A percentile compares a stretch with the other conserved stretches of the same genome.
These are phyloP conservation scores for Acleris cristana DNA, from an alignment of 2,888 invertebrate genomes.

Conservation along the genomic window DNA sequence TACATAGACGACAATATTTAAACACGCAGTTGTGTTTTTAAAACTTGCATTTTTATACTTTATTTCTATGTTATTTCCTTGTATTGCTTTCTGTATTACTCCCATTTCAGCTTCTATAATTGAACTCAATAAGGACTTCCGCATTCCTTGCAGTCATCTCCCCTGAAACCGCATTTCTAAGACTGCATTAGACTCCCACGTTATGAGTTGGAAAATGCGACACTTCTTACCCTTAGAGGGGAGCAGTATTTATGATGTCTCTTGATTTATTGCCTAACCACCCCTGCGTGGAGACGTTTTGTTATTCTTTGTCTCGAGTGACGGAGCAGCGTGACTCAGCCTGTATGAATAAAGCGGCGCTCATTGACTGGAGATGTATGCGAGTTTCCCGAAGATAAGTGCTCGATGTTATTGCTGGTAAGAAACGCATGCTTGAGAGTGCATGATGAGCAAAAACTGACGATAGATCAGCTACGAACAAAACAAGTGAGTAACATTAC, in stretches of 20 bases:
- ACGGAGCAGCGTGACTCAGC: slow-evolving; percentile 52
- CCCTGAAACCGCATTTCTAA: slow-evolving; percentile 45
- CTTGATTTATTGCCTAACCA: slow-evolving; percentile 65
- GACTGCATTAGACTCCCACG: slow-evolving; percentile 61
- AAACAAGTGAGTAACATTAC: background rate
- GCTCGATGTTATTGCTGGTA: slow-evolving; percentile 24
- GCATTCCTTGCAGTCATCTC: slow-evolving; percentile 40
- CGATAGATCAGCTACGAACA: background rate
- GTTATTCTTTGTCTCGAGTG: slow-evolving; percentile 59
- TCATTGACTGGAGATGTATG: slow-evolving; percentile 31
- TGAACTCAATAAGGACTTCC: slow-evolving; percentile 49
- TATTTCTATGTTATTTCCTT: background rate
- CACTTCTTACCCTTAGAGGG: slow-evolving; percentile 63
- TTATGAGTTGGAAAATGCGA: slow-evolving; percentile 71
- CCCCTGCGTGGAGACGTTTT: slow-evolving; percentile 60
- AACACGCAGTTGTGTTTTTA: no score
- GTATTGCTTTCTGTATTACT: background rate
- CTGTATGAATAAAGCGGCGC: slow-evolving; percentile 31
- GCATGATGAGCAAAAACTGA: slow-evolving; percentile 24
- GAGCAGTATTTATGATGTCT: slow-evolving; percentile 65
- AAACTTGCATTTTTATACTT: no score
- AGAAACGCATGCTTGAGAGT: slow-evolving; percentile 21
- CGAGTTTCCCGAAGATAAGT: slow-evolving; percentile 32
- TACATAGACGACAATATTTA: no score
- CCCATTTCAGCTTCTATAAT: slow-evolving; percentile 47